Conservation (phyloP, 2,113 vertebrate genomes). For the Cisticola juncidis region DNA sequence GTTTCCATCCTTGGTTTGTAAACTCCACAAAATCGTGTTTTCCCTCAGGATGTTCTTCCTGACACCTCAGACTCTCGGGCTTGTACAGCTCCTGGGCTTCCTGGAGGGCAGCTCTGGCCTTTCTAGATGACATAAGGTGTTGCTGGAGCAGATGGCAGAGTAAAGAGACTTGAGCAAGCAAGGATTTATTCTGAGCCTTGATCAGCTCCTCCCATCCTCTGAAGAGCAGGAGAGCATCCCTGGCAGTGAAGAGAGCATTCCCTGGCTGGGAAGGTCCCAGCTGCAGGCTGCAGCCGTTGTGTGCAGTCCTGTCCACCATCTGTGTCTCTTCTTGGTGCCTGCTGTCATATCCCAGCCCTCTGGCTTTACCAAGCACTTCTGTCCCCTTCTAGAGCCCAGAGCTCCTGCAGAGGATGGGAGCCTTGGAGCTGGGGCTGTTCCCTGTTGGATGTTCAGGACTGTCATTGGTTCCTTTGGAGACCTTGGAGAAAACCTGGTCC, state of each 20-base stretch:
- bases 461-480: not conserved
- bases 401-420: not conserved
- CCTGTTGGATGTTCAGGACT: not conserved
- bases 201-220: not conserved
- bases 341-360: not conserved
- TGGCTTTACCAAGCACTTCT: not conserved
- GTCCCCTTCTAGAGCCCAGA: not conserved
- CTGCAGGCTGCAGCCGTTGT: not conserved
- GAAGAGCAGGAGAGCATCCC: not conserved
- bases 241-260: not conserved
- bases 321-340: not conserved
- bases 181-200: not conserved
- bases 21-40: not conserved
- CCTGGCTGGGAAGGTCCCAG: not conserved
- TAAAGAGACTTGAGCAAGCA: not conserved
- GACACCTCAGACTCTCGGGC: not conserved
- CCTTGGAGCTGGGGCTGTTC: not conserved
- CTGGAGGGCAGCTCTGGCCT: slow-evolving; percentile 37
- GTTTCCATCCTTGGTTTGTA: not conserved
- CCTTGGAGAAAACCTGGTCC: not conserved
- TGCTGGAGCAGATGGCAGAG: slow-evolving; percentile 7
- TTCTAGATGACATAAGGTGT: not conserved
- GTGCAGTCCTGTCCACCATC: not conserved
- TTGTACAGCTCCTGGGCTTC: slow-evolving; percentile 4
- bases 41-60: not conserved